Percentiles rank a stretch among this genome's conserved stretches.
Conservation (phyloP, 1,140 invertebrate genomes). For the Mesaphorura yosii region DNA sequence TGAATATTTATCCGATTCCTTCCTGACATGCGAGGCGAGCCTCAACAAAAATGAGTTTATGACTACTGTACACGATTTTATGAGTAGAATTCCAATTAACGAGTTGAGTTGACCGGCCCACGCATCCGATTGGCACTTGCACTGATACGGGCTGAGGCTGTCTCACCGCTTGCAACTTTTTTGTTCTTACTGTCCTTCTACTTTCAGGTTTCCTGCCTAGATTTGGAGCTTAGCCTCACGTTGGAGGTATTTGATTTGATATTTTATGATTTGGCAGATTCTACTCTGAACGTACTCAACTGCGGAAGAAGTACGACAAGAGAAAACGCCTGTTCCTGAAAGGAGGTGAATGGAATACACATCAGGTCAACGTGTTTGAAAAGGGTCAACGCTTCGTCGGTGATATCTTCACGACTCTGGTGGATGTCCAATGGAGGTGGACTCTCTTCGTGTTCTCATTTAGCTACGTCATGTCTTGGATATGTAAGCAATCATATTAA, state of each 20-base stretch:
- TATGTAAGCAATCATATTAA: conserved; percentile 33
- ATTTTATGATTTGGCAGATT: conserved; percentile 3
- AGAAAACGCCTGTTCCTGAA: conserved; percentile 39
- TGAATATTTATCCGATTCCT: no score
- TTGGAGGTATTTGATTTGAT: background rate
- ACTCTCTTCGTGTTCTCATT: conserved; percentile 46
- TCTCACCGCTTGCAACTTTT: background rate
- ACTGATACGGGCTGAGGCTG: background rate
- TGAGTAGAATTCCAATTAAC: no score
- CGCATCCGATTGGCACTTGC: no score
- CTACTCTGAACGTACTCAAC: conserved; percentile 5
- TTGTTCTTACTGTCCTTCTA: background rate
- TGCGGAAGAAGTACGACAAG: background rate
- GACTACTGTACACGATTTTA: no score
- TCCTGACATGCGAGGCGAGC: no score
- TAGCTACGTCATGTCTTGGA: conserved; percentile 43
- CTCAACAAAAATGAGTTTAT: no score
- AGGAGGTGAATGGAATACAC: conserved; percentile 43
- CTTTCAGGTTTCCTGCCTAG: background rate
- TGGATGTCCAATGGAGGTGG: conserved; percentile 34
- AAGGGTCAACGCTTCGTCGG: conserved; percentile 40
- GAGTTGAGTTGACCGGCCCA: no score
- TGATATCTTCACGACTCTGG: conserved; percentile 39
- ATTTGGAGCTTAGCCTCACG: background rate
- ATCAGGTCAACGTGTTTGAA: conserved; percentile 43